These are phyloP conservation scores for Scomberomorus guttatus DNA, from an alignment of 2,797 vertebrate genomes.

Conservation along the genomic window DNA sequence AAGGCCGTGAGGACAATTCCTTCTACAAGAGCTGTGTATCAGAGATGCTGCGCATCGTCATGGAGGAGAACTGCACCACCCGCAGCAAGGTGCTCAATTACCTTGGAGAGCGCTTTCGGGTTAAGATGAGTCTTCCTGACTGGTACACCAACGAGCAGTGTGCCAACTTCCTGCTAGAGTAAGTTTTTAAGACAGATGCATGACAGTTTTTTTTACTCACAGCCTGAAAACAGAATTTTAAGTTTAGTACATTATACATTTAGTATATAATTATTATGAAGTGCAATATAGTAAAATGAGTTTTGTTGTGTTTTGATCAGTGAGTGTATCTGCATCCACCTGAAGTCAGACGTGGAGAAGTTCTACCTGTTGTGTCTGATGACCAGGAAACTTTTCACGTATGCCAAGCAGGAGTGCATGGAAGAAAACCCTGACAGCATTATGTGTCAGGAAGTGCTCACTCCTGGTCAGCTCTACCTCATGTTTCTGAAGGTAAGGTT, in stretches of 20 bases:
- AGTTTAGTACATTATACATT: no score
- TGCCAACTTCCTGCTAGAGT: slow-evolving; percentile 92
- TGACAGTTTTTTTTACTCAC: not conserved
- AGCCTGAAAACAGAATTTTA: not conserved
- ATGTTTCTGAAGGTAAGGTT: slow-evolving; percentile 94
- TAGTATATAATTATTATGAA: no score
- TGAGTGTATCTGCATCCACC: slow-evolving; percentile 95
- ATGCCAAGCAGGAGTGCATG: slow-evolving; percentile 95
- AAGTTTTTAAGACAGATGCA: slow-evolving; percentile 41
- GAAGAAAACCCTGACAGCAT: slow-evolving; percentile 96
- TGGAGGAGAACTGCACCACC: slow-evolving; percentile 89
- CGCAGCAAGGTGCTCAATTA: slow-evolving; percentile 90
- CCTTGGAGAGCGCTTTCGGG: slow-evolving; percentile 93
- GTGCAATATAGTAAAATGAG: not conserved
- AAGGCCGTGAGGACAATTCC: slow-evolving; percentile 91
- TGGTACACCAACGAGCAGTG: slow-evolving; percentile 94
- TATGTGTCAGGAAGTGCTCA: slow-evolving; percentile 95
- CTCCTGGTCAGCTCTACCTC: slow-evolving; percentile 94
- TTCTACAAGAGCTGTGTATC: slow-evolving; percentile 92
- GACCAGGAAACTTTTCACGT: slow-evolving; percentile 94
- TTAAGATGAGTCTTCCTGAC: slow-evolving; percentile 93
- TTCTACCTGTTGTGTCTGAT: slow-evolving; percentile 95
- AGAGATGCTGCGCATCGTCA: slow-evolving; percentile 93
- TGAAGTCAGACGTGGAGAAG: slow-evolving; percentile 91
- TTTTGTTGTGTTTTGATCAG: slow-evolving; percentile 77